Evolutionary conservation across 2,797 vertebrate genomes (phyloP), one percentile per base, ranked within the genome.

Genomic region (Microctenopoma stevenorrisi): DNA sequence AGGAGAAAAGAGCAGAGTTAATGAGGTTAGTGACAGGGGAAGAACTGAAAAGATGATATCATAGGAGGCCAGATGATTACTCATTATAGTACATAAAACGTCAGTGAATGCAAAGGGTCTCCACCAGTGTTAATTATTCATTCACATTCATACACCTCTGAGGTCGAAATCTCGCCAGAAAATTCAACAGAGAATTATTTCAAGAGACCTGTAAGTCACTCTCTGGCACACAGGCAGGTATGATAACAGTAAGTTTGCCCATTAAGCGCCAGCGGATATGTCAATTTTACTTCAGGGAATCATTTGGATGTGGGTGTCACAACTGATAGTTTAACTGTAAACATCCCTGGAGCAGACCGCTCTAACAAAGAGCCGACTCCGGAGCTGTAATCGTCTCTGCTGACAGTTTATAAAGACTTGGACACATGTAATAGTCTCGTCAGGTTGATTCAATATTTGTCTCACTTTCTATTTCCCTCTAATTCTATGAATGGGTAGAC

Each of bases 191-290:
- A 12, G 52, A 60, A 28, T 54, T n/a, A 49, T 18, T 58, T 48
- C 15, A 49, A 49, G 55, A 81, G 59, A 68, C 47, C 63, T 46
- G 35, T 28, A 10, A 61, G 76, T 46, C 71, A 61, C 43, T 1
- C 86, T 84, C 85, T 55, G 86, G 84, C 88, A 85, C 86, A 84
- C 78, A 84, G 61, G 9, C 38, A 79, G 38, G 82, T 71, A 74
- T 68, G 68, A 74, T 73, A 61, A 44, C 11, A 43, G 46, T 4
- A 3, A 51, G 55, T 37, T 50, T 26, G 37, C n/a, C 18, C n/a
- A 33, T 14, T 53, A 10, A 37, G 14, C 38, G 68, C 22, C 22
- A 55, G 72, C 11, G 56, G 12, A 74, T 52, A 22, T 47, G 47
- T 63, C 22, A 25, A 50, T 74, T 79, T 63, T 15, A 52, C 73